A percentile compares a stretch with the other conserved stretches of the same genome.
Evolutionary conservation across 1,140 invertebrate species (phyloP).

Genomic region (Drosophila yakuba): DNA sequence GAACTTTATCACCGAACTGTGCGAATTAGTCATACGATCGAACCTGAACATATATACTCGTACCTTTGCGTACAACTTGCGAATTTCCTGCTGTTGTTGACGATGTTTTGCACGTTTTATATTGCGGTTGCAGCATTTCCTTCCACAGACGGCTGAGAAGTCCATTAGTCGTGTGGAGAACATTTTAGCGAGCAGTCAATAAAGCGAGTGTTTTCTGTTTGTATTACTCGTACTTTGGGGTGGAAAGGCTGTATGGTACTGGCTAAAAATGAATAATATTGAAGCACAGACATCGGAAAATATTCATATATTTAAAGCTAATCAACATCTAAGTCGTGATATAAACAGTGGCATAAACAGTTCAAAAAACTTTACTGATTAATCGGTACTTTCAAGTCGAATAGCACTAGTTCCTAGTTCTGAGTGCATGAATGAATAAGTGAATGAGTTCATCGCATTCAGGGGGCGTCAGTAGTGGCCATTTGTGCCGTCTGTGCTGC

Average conservation of each 20-base stretch:
- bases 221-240: constrained; percentile 13
- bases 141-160: constrained; percentile 29
- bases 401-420: constrained; percentile 3
- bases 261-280: background rate
- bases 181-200: constrained; percentile 41
- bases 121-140: constrained; percentile 48
- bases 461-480: constrained; percentile 51
- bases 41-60: constrained; percentile 2
- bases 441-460: constrained; percentile 75
- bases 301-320: too few species aligned
- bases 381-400: constrained; percentile 10
- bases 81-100: constrained; percentile 13
- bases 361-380: too few species aligned
- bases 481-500: constrained; percentile 56
- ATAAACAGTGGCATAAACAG: too few species aligned
- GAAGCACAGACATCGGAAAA: background rate
- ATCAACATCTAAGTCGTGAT: too few species aligned
- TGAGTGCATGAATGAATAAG: constrained; percentile 59
- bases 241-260: background rate
- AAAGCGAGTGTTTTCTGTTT: constrained; percentile 30
- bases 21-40: constrained; percentile 57
- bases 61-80: constrained; percentile 14
- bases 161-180: constrained; percentile 55
- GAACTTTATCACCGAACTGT: constrained; percentile 36
- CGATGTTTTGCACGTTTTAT: constrained; percentile 36